phyloP scores from a whole-genome alignment of 2,888 invertebrate genomes.

The Caenorhabditis macrosperma region DNA sequence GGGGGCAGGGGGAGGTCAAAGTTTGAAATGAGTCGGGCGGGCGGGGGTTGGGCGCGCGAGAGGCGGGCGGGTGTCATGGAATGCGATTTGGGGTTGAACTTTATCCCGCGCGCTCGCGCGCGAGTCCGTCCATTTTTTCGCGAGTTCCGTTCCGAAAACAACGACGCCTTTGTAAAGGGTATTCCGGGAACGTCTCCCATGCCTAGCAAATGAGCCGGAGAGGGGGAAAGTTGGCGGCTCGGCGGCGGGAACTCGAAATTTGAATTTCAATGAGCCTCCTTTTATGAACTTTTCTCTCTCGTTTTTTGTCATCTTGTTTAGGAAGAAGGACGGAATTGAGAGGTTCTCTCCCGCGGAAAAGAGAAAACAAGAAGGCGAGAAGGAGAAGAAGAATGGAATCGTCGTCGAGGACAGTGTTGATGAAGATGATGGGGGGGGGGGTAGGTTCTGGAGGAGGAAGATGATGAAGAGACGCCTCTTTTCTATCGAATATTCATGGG shows the following conservation, averaged over 20 bases:
- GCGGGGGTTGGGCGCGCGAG: not conserved
- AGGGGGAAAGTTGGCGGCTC: too few relatives aligned
- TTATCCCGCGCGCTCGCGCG: not conserved
- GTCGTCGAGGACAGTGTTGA: too few relatives aligned
- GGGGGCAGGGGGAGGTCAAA: constrained; percentile 10
- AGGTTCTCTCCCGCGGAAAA: too few relatives aligned
- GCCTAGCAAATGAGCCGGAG: too few relatives aligned
- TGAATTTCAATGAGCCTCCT: too few relatives aligned
- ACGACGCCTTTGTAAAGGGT: too few relatives aligned
- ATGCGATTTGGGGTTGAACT: constrained; percentile 4
- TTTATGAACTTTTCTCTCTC: too few relatives aligned
- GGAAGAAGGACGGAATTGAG: too few relatives aligned
- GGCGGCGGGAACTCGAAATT: too few relatives aligned
- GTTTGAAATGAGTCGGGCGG: constrained; percentile 14
- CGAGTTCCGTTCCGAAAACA: not conserved
- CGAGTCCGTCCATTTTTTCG: not conserved
- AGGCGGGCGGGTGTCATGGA: not conserved
- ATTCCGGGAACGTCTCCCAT: too few relatives aligned
- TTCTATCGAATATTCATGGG: constrained; percentile 36
- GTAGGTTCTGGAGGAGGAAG: not conserved
- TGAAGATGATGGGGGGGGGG: too few relatives aligned
- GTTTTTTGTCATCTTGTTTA: too few relatives aligned
- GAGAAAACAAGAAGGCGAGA: constrained; percentile 5
- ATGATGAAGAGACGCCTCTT: constrained; percentile 10
- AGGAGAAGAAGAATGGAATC: constrained; percentile 20